These are phyloP conservation scores for Hemistola chrysoprasaria DNA, from an alignment of 2,888 invertebrate species.

Conservation along the genomic window DNA sequence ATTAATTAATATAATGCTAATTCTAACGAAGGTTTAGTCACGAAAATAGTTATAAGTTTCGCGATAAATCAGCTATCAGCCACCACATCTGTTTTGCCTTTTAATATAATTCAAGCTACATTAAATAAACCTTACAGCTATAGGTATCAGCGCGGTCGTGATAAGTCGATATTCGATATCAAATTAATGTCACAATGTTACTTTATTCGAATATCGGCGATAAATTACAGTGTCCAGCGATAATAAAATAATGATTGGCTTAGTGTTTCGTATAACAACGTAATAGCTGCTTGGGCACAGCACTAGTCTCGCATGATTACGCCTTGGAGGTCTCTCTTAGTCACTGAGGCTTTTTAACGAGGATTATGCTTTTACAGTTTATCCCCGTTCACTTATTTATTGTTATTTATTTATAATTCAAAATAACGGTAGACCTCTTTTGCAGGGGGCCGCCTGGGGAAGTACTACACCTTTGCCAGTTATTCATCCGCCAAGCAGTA, in stretches of 20 bases:
- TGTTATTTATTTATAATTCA: too few relatives aligned
- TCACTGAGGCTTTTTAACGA: constrained; percentile 21
- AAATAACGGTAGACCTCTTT: too few relatives aligned
- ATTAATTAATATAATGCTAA: background rate
- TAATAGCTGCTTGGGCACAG: constrained; percentile 36
- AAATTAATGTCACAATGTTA: constrained; percentile 58
- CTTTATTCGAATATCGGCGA: constrained; percentile 36
- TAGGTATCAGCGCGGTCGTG: constrained; percentile 53
- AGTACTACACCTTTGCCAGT: too few relatives aligned
- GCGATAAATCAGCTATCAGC: constrained; percentile 8
- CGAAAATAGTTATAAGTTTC: constrained; percentile 1
- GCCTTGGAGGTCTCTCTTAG: constrained; percentile 34
- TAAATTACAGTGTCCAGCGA: constrained; percentile 53
- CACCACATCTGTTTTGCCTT: constrained; percentile 8
- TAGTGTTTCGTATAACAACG: constrained; percentile 44
- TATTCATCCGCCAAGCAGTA: too few relatives aligned
- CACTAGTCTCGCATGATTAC: constrained; percentile 44
- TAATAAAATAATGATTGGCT: constrained; percentile 64
- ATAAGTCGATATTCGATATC: constrained; percentile 57
- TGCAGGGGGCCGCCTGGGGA: too few relatives aligned
- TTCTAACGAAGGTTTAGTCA: constrained; percentile 4
- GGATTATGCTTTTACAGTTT: too few relatives aligned
- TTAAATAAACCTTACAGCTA: constrained; percentile 41
- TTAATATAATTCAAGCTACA: constrained; percentile 8
- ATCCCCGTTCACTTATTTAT: too few relatives aligned